Evolutionary conservation across 2,113 vertebrate species (phyloP).

Genomic region (Melanerpes formicivorus): DNA sequence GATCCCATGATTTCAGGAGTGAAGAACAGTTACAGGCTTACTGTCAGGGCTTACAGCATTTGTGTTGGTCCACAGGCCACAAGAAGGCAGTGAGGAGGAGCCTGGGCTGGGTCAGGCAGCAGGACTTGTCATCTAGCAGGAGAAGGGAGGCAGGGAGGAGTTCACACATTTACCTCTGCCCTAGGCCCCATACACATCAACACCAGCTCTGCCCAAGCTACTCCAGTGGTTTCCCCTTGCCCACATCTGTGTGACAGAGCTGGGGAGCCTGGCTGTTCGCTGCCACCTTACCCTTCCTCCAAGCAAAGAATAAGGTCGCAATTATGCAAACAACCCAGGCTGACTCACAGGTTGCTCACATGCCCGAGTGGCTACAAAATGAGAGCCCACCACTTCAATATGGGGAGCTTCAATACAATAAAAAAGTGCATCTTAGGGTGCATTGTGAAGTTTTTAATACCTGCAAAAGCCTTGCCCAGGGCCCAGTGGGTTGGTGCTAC

Average conservation of each 20-base stretch:
- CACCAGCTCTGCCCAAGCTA: not conserved
- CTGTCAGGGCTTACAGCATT: not conserved
- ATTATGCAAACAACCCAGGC: not conserved
- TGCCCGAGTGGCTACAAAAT: not conserved
- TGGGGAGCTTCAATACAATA: fast-evolving
- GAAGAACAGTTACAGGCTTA: not conserved
- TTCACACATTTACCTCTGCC: not conserved
- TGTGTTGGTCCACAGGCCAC: not conserved
- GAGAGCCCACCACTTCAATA: not conserved
- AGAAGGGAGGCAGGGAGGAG: not conserved
- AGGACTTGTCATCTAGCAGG: not conserved
- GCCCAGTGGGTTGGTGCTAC: not conserved
- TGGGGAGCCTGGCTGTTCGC: not conserved
- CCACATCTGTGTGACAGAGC: not conserved
- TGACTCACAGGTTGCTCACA: not conserved
- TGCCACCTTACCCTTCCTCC: not conserved
- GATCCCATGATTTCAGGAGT: not conserved
- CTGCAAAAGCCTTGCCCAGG: not conserved
- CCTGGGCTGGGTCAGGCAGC: not conserved
- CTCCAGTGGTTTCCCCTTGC: not conserved
- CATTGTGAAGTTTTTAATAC: not conserved
- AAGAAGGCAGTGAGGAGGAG: not conserved
- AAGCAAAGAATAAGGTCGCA: slow-evolving; percentile 5
- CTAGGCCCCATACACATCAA: not conserved
- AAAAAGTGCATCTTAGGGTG: not conserved